Base-by-base conservation (phyloP, 2,113 vertebrate species). In the Epinephelus lanceolatus region DNA sequence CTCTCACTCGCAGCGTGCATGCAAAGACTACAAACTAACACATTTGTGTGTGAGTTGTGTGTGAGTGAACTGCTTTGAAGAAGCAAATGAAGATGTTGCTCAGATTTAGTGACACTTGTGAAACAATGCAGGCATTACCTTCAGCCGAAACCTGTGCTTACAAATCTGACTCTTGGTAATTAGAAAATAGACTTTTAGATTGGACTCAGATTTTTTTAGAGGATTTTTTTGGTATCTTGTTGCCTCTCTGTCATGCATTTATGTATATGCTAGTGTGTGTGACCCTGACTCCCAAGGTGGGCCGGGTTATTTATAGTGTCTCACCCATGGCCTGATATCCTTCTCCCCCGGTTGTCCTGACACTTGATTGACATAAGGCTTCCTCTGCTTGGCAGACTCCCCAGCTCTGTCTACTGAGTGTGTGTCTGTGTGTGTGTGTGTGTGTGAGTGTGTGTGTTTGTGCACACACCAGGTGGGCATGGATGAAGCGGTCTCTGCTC, bases 341-440 rank as follows among this genome's bases (percentile, higher is more conserved):
- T 56, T 81, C 79, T 81, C 76, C 76, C 40, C 42, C 88, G 82
- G 71, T 71, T 56, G 78, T 69, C 53, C 61, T 91, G 93, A 94
- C 91, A 91, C 72, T 88, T 93, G 90, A 93, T 83, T 90, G 93
- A 94, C 88, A 73, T 47, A 8, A 76, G 75, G 59, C 62, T 91
- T 93, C 89, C 81, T 79, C 85, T 83, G 63, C 52, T 47, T 88
- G 88, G 88, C 94, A 93, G 86, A 85, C 72, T 80, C 85, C 80
- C 81, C 68, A 85, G 89, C 72, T 67, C 81, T 74, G 59, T 70
- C 71, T 57, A 21, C 55, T 57, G 7, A 23, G 51, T 71, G 57
- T 87, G 60, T 76, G 23, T 75, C 49, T 69, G 37, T 69, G 55
- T 63, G 52, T 67, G 40, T 62, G 57, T 65, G 53, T 70, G 51